Conservation (phyloP, 2,888 invertebrate species). For the Plagodis dolabraria region DNA sequence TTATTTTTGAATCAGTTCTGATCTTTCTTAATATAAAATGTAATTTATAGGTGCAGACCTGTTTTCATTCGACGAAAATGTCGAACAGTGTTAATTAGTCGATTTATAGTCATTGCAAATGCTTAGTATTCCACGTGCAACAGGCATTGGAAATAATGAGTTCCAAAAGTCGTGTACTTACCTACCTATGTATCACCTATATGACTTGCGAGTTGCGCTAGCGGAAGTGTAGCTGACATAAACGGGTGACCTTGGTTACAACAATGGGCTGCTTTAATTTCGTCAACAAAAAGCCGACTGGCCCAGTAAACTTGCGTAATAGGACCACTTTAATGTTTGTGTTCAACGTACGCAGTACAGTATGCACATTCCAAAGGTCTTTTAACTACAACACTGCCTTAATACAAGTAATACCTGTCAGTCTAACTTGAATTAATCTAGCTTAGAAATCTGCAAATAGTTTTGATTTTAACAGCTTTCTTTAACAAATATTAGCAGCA, state of each 20-base stretch:
- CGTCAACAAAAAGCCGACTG: constrained; percentile 60
- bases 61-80: constrained; percentile 22
- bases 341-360: neutral
- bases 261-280: constrained; percentile 63
- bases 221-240: constrained; percentile 70
- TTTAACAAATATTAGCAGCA: no score
- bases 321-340: constrained; percentile 32
- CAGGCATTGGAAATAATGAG: constrained; percentile 23
- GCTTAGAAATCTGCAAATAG: no score
- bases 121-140: constrained; percentile 21
- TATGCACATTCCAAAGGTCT: neutral
- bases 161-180: constrained; percentile 25
- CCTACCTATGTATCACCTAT: neutral
- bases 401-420: no score
- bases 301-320: constrained; percentile 55
- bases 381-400: no score
- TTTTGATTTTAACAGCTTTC: no score
- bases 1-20: constrained; percentile 4
- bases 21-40: neutral
- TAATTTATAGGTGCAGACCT: constrained; percentile 1
- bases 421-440: no score
- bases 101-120: constrained; percentile 24
- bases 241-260: constrained; percentile 76
- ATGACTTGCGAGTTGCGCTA: constrained; percentile 41
- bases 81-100: constrained; percentile 21